These are phyloP conservation scores for Melanocharis versteri DNA, from an alignment of 2,113 vertebrate species.

Conservation along the genomic window DNA sequence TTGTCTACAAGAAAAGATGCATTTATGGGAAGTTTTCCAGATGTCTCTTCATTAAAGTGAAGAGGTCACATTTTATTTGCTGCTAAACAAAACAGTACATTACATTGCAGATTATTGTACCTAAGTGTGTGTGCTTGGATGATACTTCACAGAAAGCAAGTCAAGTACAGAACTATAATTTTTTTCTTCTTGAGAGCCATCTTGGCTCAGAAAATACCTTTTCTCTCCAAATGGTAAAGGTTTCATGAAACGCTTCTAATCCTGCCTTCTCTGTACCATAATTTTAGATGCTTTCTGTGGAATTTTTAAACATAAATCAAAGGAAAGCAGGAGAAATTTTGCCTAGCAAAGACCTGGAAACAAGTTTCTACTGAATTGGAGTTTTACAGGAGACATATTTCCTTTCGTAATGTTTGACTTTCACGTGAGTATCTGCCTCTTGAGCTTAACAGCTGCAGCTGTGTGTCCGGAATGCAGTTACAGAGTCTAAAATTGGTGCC, in stretches of 20 bases:
- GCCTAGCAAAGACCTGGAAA: not conserved
- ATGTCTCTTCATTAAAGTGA: slow-evolving; percentile 56
- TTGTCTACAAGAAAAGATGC: slow-evolving; percentile 26
- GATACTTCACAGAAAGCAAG: slow-evolving; percentile 30
- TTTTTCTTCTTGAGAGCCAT: slow-evolving; percentile 43
- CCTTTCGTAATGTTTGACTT: not conserved
- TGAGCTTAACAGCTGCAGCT: not conserved
- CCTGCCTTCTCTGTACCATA: not conserved
- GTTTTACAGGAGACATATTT: not conserved
- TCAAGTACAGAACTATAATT: not conserved
- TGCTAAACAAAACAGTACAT: slow-evolving; percentile 55
- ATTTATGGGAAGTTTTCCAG: slow-evolving; percentile 57
- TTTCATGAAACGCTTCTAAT: slow-evolving; percentile 7
- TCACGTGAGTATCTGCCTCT: not conserved
- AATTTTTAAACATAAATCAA: slow-evolving; percentile 13
- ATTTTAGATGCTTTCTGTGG: not conserved
- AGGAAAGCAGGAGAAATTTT: not conserved
- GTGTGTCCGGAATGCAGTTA: not conserved
- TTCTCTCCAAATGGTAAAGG: slow-evolving; percentile 20
- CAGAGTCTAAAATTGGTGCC: not conserved
- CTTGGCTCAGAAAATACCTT: slow-evolving; percentile 33
- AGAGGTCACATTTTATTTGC: slow-evolving; percentile 47
- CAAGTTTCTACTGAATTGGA: not conserved
- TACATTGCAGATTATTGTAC: slow-evolving; percentile 21
- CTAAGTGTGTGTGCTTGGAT: slow-evolving; percentile 36